Evolutionary conservation across 2,113 vertebrate species (phyloP).

Genomic region (Sinocyclocheilus anshuiensis): DNA sequence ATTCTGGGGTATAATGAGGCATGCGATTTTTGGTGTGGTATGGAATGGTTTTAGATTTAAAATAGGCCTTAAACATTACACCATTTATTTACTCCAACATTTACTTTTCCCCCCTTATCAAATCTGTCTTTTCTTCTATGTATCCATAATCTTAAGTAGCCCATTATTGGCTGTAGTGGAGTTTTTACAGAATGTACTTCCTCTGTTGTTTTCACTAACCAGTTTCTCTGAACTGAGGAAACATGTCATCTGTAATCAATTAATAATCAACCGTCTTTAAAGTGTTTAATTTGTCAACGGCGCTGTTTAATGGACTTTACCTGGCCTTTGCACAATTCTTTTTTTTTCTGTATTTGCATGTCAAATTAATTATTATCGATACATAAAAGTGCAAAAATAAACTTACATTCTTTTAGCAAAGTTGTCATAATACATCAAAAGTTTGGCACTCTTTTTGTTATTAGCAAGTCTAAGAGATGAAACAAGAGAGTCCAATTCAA

Average conservation of each 20-base stretch:
- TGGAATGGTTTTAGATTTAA: background rate
- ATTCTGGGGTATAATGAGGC: background rate
- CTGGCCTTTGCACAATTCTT: background rate
- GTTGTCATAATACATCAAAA: too few relatives aligned
- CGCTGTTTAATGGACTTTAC: background rate
- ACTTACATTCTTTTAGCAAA: too few relatives aligned
- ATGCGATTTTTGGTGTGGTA: background rate
- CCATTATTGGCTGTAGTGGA: background rate
- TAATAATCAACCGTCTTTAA: background rate
- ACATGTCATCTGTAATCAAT: background rate
- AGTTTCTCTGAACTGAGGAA: background rate
- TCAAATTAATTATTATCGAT: too few relatives aligned
- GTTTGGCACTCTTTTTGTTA: too few relatives aligned
- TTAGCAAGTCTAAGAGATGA: too few relatives aligned
- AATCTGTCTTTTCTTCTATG: background rate
- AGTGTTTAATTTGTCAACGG: background rate
- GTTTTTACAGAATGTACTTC: background rate
- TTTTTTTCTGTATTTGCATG: too few relatives aligned
- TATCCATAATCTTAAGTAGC: background rate
- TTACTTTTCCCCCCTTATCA: background rate
- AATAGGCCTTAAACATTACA: background rate
- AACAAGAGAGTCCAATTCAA: too few relatives aligned
- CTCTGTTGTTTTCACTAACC: background rate
- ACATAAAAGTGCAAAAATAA: too few relatives aligned
- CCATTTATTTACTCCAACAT: background rate